phyloP scores from a whole-genome alignment of 2,888 invertebrate species.

The Cyaniris semiargus region DNA sequence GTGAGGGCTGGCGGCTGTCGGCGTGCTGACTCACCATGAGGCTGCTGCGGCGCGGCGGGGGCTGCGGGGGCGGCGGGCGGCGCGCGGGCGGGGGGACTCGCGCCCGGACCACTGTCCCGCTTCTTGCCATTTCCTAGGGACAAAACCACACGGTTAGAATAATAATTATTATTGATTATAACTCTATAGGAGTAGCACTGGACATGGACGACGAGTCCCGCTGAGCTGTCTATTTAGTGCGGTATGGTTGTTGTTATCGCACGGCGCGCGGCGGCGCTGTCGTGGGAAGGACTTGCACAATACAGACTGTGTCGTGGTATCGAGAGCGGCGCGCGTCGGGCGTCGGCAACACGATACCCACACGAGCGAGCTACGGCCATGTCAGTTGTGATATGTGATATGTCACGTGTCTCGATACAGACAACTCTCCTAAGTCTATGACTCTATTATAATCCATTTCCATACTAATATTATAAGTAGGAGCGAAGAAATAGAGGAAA shows the following conservation, averaged over 20 bases:
- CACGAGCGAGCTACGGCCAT: conserved; percentile 33
- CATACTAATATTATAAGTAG: too few species aligned
- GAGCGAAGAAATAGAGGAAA: too few species aligned
- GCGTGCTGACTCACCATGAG: conserved; percentile 64
- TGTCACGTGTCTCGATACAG: too few species aligned
- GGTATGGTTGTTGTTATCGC: neutral
- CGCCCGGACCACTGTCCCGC: conserved; percentile 68
- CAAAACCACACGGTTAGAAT: neutral
- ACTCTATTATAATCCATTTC: too few species aligned
- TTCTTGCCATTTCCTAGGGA: conserved; percentile 78
- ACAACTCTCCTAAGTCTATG: too few species aligned
- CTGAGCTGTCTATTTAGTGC: too few species aligned
- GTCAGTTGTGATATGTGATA: too few species aligned
- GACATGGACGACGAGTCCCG: neutral
- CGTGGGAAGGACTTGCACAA: conserved; percentile 41
- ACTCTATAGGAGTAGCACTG: neutral
- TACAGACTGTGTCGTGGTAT: conserved; percentile 23
- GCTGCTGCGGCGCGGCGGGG: conserved; percentile 59
- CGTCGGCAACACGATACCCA: conserved; percentile 38
- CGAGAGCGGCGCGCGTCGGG: conserved; percentile 37
- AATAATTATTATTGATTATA: too few species aligned
- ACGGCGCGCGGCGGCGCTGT: too few species aligned
- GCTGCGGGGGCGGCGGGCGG: conserved; percentile 58
- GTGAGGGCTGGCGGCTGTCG: neutral
- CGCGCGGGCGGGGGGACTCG: conserved; percentile 61